A percentile compares a stretch with the other conserved stretches of the same genome.
phyloP scores from a whole-genome alignment of 2,113 vertebrate genomes.

The Redunca redunca region DNA sequence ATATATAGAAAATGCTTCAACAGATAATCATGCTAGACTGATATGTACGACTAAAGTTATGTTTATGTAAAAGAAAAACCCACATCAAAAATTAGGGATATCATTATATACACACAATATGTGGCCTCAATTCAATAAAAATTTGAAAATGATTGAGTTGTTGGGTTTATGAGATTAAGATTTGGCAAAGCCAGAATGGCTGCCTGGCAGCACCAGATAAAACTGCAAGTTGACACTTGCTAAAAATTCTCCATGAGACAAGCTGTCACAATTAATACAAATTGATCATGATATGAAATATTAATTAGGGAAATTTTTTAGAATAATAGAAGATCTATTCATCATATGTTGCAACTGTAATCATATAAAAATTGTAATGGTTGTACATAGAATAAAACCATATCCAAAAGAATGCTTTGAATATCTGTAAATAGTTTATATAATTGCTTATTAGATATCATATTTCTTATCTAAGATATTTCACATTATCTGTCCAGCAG shows the following conservation, averaged over 20 bases:
- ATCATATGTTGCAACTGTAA: not conserved
- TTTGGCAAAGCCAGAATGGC: not conserved
- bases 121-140: not conserved
- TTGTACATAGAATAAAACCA: not conserved
- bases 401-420: not conserved
- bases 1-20: not conserved
- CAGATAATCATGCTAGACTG: not conserved
- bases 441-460: not conserved
- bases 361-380: not conserved
- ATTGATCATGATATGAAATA: not conserved
- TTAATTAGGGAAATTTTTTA: not conserved
- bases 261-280: not conserved
- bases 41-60: not conserved
- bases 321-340: not conserved
- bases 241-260: not conserved
- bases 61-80: not conserved
- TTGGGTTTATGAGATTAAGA: not conserved
- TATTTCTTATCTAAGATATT: not conserved
- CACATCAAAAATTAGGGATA: not conserved
- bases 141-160: not conserved
- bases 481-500: not conserved
- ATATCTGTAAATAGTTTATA: not conserved
- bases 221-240: not conserved
- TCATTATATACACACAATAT: not conserved
- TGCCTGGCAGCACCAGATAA: not conserved